Conservation (phyloP, 2,797 vertebrate species). For the Chloroceryle inda region DNA sequence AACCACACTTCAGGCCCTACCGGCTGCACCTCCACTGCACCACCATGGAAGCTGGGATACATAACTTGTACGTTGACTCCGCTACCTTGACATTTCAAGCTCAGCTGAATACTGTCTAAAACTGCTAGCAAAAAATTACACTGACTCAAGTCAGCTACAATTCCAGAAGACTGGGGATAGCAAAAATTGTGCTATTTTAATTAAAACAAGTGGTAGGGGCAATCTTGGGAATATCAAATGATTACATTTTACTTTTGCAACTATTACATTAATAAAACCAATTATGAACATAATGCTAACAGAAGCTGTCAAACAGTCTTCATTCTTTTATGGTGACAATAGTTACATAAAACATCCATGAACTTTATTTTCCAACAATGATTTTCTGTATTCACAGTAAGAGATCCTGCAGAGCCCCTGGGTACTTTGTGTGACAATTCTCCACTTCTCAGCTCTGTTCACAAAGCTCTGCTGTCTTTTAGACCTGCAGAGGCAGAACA, state of each 20-base stretch:
- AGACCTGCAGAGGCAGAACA: neutral
- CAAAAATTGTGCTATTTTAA: neutral
- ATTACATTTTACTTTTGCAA: neutral
- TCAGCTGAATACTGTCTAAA: neutral
- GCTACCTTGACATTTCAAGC: neutral
- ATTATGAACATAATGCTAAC: neutral
- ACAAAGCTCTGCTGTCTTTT: neutral
- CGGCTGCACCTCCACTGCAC: neutral
- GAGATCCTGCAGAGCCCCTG: neutral
- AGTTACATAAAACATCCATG: neutral
- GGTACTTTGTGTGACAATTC: fast-evolving
- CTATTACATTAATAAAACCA: neutral
- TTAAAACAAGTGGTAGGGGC: neutral
- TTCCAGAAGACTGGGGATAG: neutral
- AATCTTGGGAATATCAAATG: neutral
- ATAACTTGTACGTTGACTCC: fast-evolving
- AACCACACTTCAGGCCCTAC: neutral
- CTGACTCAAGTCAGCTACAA: neutral
- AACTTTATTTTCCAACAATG: neutral
- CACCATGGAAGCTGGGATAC: fast-evolving
- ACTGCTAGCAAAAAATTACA: neutral
- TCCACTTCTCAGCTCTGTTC: neutral
- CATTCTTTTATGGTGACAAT: neutral
- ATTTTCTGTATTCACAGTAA: neutral
- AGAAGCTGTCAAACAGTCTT: neutral